Evolutionary conservation across 1,140 invertebrate species (phyloP).

Genomic region (Drosophila nikananu): DNA sequence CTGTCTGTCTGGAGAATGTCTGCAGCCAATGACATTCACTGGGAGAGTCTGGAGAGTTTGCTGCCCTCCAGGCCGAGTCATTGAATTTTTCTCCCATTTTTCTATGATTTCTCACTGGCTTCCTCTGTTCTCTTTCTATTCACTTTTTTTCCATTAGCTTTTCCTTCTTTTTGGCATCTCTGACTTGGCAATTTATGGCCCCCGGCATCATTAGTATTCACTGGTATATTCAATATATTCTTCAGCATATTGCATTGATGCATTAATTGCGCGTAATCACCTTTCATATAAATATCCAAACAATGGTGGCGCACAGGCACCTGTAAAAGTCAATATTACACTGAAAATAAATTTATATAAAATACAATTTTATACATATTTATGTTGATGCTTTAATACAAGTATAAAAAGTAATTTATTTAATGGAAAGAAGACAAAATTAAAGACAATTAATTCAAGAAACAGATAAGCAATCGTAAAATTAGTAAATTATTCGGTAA

Average conservation of each 20-base stretch:
- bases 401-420: too few species aligned
- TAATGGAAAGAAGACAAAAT: neutral
- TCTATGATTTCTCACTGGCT: neutral
- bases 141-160: neutral
- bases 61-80: slow-evolving; percentile 42
- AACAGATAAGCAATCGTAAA: neutral
- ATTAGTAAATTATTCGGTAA: neutral
- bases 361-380: neutral
- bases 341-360: neutral
- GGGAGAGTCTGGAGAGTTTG: slow-evolving; percentile 50
- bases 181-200: slow-evolving; percentile 73
- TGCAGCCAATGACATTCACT: slow-evolving; percentile 66
- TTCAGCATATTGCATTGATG: slow-evolving; percentile 70
- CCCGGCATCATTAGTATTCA: slow-evolving; percentile 72
- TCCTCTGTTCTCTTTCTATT: neutral
- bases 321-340: neutral
- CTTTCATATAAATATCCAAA: slow-evolving; percentile 65
- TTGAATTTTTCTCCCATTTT: slow-evolving; percentile 48
- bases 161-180: slow-evolving; percentile 30
- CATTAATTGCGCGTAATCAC: slow-evolving; percentile 82
- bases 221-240: slow-evolving; percentile 51
- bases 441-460: neutral
- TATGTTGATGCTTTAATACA: neutral
- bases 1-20: slow-evolving; percentile 65
- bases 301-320: slow-evolving; percentile 25